Evolutionary conservation across 2,888 invertebrate genomes (phyloP).

Genomic region (Mythimna impura): DNA sequence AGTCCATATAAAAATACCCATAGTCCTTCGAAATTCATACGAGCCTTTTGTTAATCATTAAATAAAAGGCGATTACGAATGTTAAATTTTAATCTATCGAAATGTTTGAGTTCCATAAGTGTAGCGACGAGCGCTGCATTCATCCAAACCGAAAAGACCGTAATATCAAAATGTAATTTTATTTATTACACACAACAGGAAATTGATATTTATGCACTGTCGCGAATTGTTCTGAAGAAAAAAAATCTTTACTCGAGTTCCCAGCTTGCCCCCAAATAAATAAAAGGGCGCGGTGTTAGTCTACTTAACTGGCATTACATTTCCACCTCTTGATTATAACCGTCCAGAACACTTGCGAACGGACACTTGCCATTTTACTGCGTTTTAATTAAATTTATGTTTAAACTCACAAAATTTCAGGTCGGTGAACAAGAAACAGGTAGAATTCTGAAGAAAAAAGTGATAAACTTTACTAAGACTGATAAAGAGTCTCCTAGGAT

Average conservation of each 20-base stretch:
- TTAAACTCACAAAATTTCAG: conserved; percentile 7
- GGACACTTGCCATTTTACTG: conserved; percentile 12
- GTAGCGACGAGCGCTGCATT: conserved; percentile 58
- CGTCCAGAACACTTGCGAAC: conserved; percentile 7
- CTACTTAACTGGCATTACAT: conserved; percentile 64
- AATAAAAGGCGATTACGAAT: no score
- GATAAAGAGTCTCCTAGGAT: background rate
- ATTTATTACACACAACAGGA: conserved; percentile 78
- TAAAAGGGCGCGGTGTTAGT: conserved; percentile 53
- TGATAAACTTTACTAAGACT: background rate
- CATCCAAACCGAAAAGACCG: conserved; percentile 12
- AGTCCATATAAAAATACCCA: no score
- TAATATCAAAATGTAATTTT: conserved; percentile 74
- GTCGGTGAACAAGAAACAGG: background rate
- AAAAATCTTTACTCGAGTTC: conserved; percentile 70
- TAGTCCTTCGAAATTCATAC: no score
- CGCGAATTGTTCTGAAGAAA: conserved; percentile 73
- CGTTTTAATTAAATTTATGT: conserved; percentile 38
- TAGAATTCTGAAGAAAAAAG: background rate
- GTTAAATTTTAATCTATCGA: no score
- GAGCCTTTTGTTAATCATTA: no score
- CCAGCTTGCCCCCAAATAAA: conserved; percentile 64
- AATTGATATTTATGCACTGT: conserved; percentile 80
- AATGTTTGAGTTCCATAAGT: background rate
- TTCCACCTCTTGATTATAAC: conserved; percentile 35